Evolutionary conservation across 2,888 invertebrate species (phyloP).

Genomic region (Synergus laeviventris): DNA sequence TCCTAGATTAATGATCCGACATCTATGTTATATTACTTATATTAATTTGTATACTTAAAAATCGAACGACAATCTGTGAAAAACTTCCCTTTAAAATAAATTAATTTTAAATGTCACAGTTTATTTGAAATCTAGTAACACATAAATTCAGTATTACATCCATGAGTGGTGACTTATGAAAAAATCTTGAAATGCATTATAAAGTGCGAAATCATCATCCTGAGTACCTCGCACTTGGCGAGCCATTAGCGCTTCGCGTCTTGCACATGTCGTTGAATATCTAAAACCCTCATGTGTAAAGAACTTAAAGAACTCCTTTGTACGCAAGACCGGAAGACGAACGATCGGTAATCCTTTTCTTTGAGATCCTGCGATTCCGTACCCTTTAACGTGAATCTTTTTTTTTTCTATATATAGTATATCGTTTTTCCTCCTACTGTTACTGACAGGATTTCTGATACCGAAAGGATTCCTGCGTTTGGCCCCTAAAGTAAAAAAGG

Average conservation of each 20-base stretch:
- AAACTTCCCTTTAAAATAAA: background rate
- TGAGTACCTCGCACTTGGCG: slow-evolving; percentile 19
- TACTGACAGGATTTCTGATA: no score
- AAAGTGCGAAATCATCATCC: slow-evolving; percentile 26
- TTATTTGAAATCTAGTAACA: no score
- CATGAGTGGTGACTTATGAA: background rate
- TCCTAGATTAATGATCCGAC: background rate
- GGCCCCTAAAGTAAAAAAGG: background rate
- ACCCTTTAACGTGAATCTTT: background rate
- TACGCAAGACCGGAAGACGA: slow-evolving; percentile 23
- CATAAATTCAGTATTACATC: background rate
- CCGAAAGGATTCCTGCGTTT: background rate
- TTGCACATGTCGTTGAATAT: slow-evolving; percentile 15
- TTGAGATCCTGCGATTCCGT: background rate
- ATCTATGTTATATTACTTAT: background rate
- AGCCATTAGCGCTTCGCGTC: slow-evolving; percentile 26
- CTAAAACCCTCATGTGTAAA: background rate
- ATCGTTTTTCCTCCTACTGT: background rate
- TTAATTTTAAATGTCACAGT: no score
- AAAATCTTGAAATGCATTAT: slow-evolving; percentile 7
- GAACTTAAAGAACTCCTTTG: slow-evolving; percentile 19
- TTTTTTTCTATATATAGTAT: background rate
- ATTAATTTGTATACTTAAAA: background rate
- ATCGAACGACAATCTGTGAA: background rate
- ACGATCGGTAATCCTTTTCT: slow-evolving; percentile 19